Percentiles rank a stretch among this genome's conserved stretches.
phyloP scores from a whole-genome alignment of 2,113 vertebrate species.

The Falco punctatus region DNA sequence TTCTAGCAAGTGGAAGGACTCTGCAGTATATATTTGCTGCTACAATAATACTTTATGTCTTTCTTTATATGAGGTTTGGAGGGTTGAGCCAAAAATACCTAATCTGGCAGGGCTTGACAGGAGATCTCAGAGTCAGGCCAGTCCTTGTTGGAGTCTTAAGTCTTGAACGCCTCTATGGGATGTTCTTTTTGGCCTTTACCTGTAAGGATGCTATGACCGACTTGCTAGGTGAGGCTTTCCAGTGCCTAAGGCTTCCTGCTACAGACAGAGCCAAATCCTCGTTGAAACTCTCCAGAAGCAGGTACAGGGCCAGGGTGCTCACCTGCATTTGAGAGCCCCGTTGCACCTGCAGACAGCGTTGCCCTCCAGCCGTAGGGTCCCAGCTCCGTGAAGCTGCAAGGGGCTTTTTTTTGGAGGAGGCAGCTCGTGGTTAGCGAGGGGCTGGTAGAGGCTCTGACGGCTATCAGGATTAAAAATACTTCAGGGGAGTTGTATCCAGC shows the following conservation, averaged over 20 bases:
- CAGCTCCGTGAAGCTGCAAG: accelerated
- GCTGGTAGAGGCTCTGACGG: background rate
- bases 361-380: background rate
- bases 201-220: background rate
- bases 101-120: background rate
- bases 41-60: background rate
- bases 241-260: background rate
- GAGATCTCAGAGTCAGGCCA: background rate
- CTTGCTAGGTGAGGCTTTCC: background rate
- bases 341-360: background rate
- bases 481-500: constrained; percentile 9
- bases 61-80: background rate
- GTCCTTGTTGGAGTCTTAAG: background rate
- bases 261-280: background rate
- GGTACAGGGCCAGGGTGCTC: background rate
- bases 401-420: background rate
- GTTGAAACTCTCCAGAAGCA: background rate
- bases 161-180: background rate
- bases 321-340: background rate
- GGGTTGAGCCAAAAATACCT: background rate
- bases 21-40: background rate
- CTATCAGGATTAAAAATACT: constrained; percentile 14
- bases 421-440: background rate
- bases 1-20: background rate
- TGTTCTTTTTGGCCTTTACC: background rate